Evolutionary conservation across 2,797 vertebrate genomes (phyloP).

Genomic region (Intellagama lesueurii): DNA sequence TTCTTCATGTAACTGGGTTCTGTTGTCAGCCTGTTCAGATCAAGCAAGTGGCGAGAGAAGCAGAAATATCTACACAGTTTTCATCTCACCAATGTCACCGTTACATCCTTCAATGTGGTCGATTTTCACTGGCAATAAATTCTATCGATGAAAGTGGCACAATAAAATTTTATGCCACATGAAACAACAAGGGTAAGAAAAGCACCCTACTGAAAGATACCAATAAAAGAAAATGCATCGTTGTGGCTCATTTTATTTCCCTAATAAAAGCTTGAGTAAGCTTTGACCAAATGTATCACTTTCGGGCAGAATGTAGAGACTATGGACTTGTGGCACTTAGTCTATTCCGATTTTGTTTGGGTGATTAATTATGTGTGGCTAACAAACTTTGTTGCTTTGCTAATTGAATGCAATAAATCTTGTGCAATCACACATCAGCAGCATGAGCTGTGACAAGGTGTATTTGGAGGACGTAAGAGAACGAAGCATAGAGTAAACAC

Average conservation of each 20-base stretch:
- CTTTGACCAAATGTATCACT: background rate
- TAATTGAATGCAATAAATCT: conserved; percentile 20
- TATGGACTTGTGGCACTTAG: background rate
- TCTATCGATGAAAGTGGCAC: background rate
- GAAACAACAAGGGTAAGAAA: background rate
- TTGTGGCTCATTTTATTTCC: conserved; percentile 4
- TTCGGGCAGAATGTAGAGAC: background rate
- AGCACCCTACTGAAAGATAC: conserved; percentile 9
- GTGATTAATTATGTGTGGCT: conserved; percentile 28
- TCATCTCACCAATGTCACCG: background rate
- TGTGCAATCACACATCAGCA: background rate
- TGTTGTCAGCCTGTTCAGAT: background rate
- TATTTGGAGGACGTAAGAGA: background rate
- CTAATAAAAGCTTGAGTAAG: conserved; percentile 35
- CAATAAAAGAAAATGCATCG: background rate
- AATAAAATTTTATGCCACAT: conserved; percentile 13
- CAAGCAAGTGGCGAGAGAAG: background rate
- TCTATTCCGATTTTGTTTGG: background rate
- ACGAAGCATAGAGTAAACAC: background rate
- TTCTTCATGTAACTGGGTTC: background rate
- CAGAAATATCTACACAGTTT: background rate
- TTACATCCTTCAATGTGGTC: background rate
- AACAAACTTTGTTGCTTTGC: conserved; percentile 26
- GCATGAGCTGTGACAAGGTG: background rate
- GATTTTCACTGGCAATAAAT: background rate